These are phyloP conservation scores for Kryptolebias marmoratus DNA, from an alignment of 2,113 vertebrate species.

Conservation along the genomic window DNA sequence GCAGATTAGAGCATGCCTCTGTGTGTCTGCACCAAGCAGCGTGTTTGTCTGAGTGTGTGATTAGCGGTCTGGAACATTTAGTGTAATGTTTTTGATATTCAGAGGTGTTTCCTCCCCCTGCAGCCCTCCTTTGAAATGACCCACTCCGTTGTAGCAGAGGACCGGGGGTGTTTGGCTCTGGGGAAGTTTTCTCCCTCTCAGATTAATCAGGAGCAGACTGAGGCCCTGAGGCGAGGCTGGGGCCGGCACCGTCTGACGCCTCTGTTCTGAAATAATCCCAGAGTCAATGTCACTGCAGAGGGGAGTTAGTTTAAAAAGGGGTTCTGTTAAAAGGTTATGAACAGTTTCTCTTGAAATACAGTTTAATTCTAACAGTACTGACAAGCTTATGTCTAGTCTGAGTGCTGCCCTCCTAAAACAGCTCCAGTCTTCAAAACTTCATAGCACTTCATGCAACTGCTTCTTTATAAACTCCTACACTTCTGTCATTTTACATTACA, in stretches of 20 bases:
- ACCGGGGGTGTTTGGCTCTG: constrained; percentile 50
- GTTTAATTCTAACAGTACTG: too few relatives aligned
- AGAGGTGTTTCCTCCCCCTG: constrained; percentile 29
- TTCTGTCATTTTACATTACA: too few relatives aligned
- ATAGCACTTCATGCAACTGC: too few relatives aligned
- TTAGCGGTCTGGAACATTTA: constrained; percentile 49
- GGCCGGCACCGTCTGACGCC: constrained; percentile 67
- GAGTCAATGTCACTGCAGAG: constrained; percentile 20
- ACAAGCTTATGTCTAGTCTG: too few relatives aligned
- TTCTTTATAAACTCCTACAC: too few relatives aligned
- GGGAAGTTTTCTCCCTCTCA: constrained; percentile 67
- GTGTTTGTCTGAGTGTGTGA: constrained; percentile 17
- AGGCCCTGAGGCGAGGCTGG: constrained; percentile 59
- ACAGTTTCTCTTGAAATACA: too few relatives aligned
- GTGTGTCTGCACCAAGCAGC: not conserved
- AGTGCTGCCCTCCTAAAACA: too few relatives aligned
- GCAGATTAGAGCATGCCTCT: constrained; percentile 14
- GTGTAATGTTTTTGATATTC: constrained; percentile 64
- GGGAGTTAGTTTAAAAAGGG: constrained; percentile 20
- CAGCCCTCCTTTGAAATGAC: constrained; percentile 56
- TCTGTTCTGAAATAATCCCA: constrained; percentile 61
- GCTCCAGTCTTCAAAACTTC: too few relatives aligned
- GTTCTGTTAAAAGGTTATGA: too few relatives aligned
- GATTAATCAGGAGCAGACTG: constrained; percentile 79
- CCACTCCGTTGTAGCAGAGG: constrained; percentile 48